Conservation (phyloP, 1,140 invertebrate species). For the Pachypeltis micranthus region DNA sequence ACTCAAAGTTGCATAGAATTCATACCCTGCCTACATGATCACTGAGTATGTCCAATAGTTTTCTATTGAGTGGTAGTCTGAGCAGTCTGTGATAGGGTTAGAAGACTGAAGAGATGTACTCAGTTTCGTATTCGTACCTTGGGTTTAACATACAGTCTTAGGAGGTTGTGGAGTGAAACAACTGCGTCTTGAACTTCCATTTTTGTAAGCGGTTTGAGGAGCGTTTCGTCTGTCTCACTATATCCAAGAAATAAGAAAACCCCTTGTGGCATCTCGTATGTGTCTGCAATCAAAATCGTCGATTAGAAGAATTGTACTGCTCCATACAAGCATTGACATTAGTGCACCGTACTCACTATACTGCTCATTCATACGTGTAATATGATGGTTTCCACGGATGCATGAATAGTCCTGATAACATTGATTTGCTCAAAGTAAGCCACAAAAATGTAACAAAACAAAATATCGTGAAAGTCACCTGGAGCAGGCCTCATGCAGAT, state of each 20-base stretch:
- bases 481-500: conserved; percentile 79
- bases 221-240: conserved; percentile 71
- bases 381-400: too few relatives aligned
- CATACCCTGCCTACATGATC: too few relatives aligned
- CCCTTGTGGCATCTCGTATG: conserved; percentile 64
- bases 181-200: conserved; percentile 68
- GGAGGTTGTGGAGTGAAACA: conserved; percentile 60
- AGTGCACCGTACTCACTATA: background rate
- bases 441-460: background rate
- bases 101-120: too few relatives aligned
- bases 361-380: too few relatives aligned
- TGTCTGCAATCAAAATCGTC: conserved; percentile 33
- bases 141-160: conserved; percentile 30
- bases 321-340: background rate
- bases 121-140: too few relatives aligned
- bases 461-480: conserved; percentile 41
- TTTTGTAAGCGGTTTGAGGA: conserved; percentile 64
- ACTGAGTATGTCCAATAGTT: too few relatives aligned
- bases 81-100: too few relatives aligned
- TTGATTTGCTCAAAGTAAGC: background rate
- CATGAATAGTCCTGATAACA: too few relatives aligned
- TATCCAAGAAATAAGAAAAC: conserved; percentile 79
- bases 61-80: too few relatives aligned
- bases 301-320: background rate
- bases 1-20: too few relatives aligned